Base-by-base conservation (phyloP, 2,888 invertebrate species). In the Stegana nigrithorax region DNA sequence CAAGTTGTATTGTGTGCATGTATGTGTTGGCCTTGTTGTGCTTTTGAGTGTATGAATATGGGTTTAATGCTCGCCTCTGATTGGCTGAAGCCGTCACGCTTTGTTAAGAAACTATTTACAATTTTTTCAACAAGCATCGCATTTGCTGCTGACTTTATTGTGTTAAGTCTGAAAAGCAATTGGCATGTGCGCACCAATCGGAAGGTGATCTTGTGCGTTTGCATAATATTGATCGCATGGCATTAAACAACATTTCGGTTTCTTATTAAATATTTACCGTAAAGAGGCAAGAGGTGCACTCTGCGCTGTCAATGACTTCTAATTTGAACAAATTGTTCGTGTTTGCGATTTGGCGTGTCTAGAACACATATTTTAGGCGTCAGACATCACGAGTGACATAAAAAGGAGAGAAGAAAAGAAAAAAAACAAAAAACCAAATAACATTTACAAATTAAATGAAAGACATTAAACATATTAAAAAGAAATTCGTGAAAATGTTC, bases 51-150 rank as follows among this genome's bases (percentile, higher is more conserved):
- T 29, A 42, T 26, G 39, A 32, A 39, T 44, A 60, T n/a, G 27
- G 25, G 8, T 57, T 47, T 47, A 50, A 29, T 56, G 50, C 25
- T 45, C 59, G 60, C 65, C n/a, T 55, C 53, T 75, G 73, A 76
- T 76, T 76, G 75, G 75, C 60, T 67, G 66, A 66, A 32, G 50
- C 68, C 66, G 73, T 63, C 56, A 56, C 63, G 75, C 75, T 73
- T 59, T 50, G 73, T 73, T 72, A 67, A 71, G 65, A 69, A 75
- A 69, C 69, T 72, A 73, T 77, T 77, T 77, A 75, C 66, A 67
- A 66, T 19, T 66, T 67, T 66, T 63, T 68, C 39, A 19, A 53
- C 57, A 23, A 26, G 44, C 26, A 61, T 56, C 32, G 59, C 23
- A 63, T 64, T 65, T 39, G 36, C 25, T 50, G 50, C 12, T 50